Conservation (phyloP, 2,113 vertebrate species). For the Misgurnus mizolepis region DNA sequence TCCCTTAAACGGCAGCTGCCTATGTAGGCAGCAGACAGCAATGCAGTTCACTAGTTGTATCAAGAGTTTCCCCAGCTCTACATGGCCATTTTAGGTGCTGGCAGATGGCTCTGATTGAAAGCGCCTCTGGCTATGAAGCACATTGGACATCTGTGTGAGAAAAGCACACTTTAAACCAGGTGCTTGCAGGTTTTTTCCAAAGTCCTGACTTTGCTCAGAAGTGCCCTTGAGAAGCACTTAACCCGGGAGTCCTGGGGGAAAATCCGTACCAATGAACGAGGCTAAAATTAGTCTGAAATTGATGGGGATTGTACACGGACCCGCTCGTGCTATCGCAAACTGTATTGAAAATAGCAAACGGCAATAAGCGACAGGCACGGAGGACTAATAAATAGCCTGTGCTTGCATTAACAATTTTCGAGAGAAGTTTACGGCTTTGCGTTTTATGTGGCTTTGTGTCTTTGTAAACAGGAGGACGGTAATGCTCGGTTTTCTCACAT, state of each 20-base stretch:
- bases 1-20: neutral
- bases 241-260: slow-evolving; percentile 23
- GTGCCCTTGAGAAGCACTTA: slow-evolving; percentile 49
- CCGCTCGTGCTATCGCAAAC: slow-evolving; percentile 1
- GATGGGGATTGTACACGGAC: slow-evolving; percentile 14
- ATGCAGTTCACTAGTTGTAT: neutral
- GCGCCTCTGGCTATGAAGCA: slow-evolving; percentile 40
- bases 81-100: slow-evolving; percentile 9
- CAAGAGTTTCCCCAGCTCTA: neutral
- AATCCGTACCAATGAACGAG: slow-evolving; percentile 12
- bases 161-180: slow-evolving; percentile 28
- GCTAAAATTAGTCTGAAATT: slow-evolving; percentile 44
- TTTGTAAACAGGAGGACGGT: neutral
- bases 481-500: slow-evolving; percentile 25
- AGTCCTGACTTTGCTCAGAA: slow-evolving; percentile 41
- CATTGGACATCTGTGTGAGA: slow-evolving; percentile 35
- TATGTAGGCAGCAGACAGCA: neutral
- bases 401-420: neutral
- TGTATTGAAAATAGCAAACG: neutral
- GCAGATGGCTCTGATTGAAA: slow-evolving; percentile 46
- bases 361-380: neutral
- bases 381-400: slow-evolving; percentile 14
- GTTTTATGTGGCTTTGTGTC: slow-evolving; percentile 9
- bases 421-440: slow-evolving; percentile 17
- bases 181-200: slow-evolving; percentile 9